Base-by-base conservation (phyloP, 2,888 invertebrate genomes). In the Pilophorus perplexus region DNA sequence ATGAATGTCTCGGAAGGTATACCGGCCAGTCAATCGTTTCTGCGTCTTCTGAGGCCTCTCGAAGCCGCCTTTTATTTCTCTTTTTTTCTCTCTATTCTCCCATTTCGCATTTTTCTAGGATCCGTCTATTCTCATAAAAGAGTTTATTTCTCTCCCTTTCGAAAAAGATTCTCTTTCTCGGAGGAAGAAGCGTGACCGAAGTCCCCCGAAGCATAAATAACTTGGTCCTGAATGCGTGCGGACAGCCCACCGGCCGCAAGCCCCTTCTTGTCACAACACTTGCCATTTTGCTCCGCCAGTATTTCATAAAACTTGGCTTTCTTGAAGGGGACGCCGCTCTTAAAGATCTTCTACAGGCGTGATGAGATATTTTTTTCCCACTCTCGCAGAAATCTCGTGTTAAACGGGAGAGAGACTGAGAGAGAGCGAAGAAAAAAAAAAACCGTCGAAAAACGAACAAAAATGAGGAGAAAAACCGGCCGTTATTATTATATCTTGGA, bases 171-270 rank as follows among this genome's bases (percentile, higher is more conserved):
- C 25, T 22, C 25, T 22, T 46, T 22, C 25, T 23, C 23, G 25
- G 52, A 27, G 16, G 25, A 12, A 23, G 25, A 25, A 42, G 55
- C 59, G 42, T 59, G 59, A 59, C 59, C 42, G 42, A 40, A n/a
- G 59, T 59, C 59, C 42, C 40, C 25, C 59, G n/a, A 16, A 22
- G 59, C 59, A 59, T 59, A 59, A 59, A 59, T 59, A 59, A 59
- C 59, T 14, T 25, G 10, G 14, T 5, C 59, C 6, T 59, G 40
- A 59, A 23, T 59, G 59, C 59, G 40, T 42, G 59, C 38, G 42
- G 59, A 59, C 59, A 59, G 59, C 42, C 40, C 59, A 59, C 59
- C 59, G 52, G 52, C 52, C 52, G 18, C 52, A 52, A 27, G 52
- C 27, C 28, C 52, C 52, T n/a, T 28, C 52, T 14, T 52, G 52